Evolutionary conservation across 2,797 vertebrate genomes (phyloP), one percentile per base, ranked within the genome.

Genomic region (Typhlichthys subterraneus): DNA sequence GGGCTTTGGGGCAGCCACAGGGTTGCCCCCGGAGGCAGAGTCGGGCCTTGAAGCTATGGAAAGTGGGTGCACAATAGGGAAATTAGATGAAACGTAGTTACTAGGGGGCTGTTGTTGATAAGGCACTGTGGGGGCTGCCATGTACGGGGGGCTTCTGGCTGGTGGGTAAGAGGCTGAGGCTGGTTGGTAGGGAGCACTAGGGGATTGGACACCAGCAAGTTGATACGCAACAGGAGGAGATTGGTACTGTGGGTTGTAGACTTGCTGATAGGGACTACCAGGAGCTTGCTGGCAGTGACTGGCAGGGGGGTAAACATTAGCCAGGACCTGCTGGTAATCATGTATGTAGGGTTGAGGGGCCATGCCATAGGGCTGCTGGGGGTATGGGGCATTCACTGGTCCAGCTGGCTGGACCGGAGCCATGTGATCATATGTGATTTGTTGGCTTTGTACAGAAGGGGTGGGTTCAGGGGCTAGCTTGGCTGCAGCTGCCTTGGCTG

Each of bases 1-100:
- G 65, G 98, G 98, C 91, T 94, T 95, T 0, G 98, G 97, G 63
- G 95, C 95, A 75, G 93, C 84, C 73, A 80, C 88, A 57, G 58
- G 3, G 61, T 61, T 81, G 13, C 84, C 67, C 65, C 82, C 88
- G 57, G 93, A 87, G 60, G 69, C 82, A 38, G 92, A 88, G 76
- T 95, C 94, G 54, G 93, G 92, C 88, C 93, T 94, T 49, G 92
- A 87, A 76, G 92, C 93, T 17, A 92, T 23, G 23, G 23, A 23
- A 23, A 23, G 23, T 23, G 23, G 23, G 23, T 23, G 23, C 23
- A 23, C 23, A 23, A 4, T 63, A 3, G 93, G 88, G 63, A 89
- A 90, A 66, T 76, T 85, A 14, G 84, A 77, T 56, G 88, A 89
- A 61, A 86, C 84, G 13, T 86, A 94, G 29, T 85, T 90, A 59